Base-by-base conservation (phyloP, 1,140 invertebrate genomes). In the Ceratosolen fusciceps region DNA sequence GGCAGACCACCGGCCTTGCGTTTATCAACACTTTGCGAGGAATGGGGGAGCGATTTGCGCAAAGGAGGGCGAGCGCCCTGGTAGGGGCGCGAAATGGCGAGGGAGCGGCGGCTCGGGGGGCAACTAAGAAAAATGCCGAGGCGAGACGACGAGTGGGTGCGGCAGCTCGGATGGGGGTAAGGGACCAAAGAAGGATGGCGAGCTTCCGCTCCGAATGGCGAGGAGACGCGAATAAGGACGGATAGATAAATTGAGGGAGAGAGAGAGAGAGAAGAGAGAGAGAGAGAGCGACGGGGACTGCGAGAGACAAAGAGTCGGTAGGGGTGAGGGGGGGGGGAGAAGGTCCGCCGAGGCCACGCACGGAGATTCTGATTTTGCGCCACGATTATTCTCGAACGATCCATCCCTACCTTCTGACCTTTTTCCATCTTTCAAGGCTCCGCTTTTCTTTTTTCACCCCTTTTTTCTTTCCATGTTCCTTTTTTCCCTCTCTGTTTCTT, bases 51-150 rank as follows among this genome's bases (percentile, higher is more conserved):
- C 37, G n/a, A 16, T 54, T 9, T 43, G 54, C 34, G 76, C 37
- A 47, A 67, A 67, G 74, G 58, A 31, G 60, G 31, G 56, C 74
- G 80, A 52, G 72, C 24, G 47, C 62, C 21, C 54, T 62, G 70
- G 73, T 68, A 24, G 75, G 70, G 74, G 79, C 65, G 74, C 58
- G 29, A 43, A 67, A 67, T 82, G 65, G 71, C 52, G 67, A 74
- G 60, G 39, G 65, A 52, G 78, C 65, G 49, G 73, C 29, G 77
- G 60, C 26, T 34, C 47, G 62, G 76, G 80, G 62, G 52, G 71
- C 79, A 83, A 56, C 80, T 81, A 77, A 82, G 82, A 82, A 82
- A 83, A 80, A 83, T 81, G 73, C 60, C 72, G 52, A 68, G 65
- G 52, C 56, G 72, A 76, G 37, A 80, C 31, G 73, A 24, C 7